Conservation (phyloP, 2,888 invertebrate genomes). For the Cephus nigrinus region DNA sequence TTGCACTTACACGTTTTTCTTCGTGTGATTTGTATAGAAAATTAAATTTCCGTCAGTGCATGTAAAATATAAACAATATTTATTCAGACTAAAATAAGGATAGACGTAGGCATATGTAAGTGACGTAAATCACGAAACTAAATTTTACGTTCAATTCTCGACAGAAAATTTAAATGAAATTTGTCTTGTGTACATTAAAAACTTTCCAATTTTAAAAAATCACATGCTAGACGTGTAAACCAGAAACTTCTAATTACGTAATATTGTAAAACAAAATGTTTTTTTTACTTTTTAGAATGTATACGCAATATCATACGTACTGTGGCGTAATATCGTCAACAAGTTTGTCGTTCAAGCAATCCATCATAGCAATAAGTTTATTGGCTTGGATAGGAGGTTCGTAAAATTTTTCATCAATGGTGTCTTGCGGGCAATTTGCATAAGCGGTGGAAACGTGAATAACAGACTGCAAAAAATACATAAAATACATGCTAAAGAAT, state of each 20-base stretch:
- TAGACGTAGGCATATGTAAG: no score
- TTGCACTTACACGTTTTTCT: no score
- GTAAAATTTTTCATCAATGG: conserved; percentile 71
- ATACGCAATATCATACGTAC: conserved; percentile 50
- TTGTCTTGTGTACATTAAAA: no score
- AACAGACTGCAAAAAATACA: conserved; percentile 59
- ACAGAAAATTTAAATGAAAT: no score
- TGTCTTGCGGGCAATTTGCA: conserved; percentile 67
- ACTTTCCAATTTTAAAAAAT: no score
- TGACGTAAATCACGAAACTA: no score
- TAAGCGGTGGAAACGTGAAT: conserved; percentile 74
- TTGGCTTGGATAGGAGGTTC: conserved; percentile 68
- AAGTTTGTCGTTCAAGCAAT: conserved; percentile 68
- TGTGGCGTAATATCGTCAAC: conserved; percentile 69
- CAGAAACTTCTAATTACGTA: background rate
- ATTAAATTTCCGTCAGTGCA: no score
- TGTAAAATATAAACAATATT: no score
- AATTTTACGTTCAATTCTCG: no score
- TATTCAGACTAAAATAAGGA: no score
- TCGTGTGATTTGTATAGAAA: no score
- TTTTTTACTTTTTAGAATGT: background rate
- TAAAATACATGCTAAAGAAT: background rate
- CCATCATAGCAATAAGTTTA: conserved; percentile 68
- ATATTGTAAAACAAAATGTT: background rate
- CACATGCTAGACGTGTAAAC: no score